Evolutionary conservation across 2,797 vertebrate species (phyloP), one percentile per base, ranked within the genome.

Genomic region (Mormyrus proboscirostris): DNA sequence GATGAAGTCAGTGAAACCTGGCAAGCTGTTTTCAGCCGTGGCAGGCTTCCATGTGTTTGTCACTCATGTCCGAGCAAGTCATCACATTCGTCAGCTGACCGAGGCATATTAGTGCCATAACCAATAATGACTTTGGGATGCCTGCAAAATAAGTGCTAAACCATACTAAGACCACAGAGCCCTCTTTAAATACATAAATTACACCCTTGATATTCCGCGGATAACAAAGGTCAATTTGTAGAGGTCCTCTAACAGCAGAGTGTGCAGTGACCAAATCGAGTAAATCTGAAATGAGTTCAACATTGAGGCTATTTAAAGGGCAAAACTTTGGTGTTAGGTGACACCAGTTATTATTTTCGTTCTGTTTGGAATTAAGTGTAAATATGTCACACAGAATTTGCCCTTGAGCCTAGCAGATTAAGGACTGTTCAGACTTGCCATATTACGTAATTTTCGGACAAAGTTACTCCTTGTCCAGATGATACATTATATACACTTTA

Each of bases 341-440:
- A 82, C 38, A 16, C 10, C 33, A 1, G 9, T 25, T 12, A 86
- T 25, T n/a, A 86, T 85, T 85, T 86, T 86, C 59, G 12, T 38
- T 47, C 57, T 89, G 49, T 62, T 5, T 73, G 86, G 38, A 49
- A 76, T 57, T 69, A 25, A 53, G 57, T 89, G 59, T 88, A 53
- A 90, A 86, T 87, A 89, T 91, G 92, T 93, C 93, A 92, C 76
- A 50, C 50, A 82, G 90, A 88, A 92, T 93, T 91, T 93, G 89
- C 91, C 92, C 91, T 91, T 90, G 93, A 89, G 91, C 84, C 57
- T 79, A 53, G 90, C 89, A 91, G 88, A 91, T 92, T 88, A 89
- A 86, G 90, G 51, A 88, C 87, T 92, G 93, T 91, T 92, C 65
- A 87, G 88, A 92, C 93, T 89, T 93, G 92, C 90, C 90, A 89